Base-by-base conservation (phyloP, 1,140 invertebrate species). In the Conus betulinus region DNA sequence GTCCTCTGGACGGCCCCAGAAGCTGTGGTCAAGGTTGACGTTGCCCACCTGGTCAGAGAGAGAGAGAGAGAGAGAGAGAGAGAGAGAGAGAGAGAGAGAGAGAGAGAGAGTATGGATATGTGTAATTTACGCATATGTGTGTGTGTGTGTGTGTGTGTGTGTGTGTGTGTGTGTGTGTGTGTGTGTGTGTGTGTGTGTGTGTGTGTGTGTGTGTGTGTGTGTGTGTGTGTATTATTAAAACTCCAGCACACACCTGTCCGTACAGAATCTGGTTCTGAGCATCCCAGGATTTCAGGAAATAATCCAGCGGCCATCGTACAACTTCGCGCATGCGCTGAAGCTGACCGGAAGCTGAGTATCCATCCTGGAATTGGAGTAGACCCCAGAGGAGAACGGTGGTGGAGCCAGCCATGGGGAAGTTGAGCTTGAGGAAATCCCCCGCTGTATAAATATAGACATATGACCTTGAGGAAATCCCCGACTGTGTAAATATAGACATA, bases 391-490 rank as follows among this genome's bases (percentile, higher is more conserved):
- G 90, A 0, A 96, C 86, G 0, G 96, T 97, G 3, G 95, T 96
- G 0, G 96, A 95, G 60, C 94, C 96, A 0, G 96, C 96, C 95
- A 96, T 96, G 3, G 96, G 96, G 89, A 97, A 97, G 1, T 96
- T 96, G 88, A 97, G 97, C 92, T 97, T 97, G 0, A 97, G 96
- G 89, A 96, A 96, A 91, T 97, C 96, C 51, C 96, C 96, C 87
- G 81, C 95, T 93, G 93, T 95, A 79, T 15, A 90, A 84, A 84
- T 10, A 67, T 55, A 82, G 52, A 71, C 95, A 96, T 96, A 3
- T 96, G 88, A 97, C 97, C 92, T 97, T 97, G 0, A 97, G 96
- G 89, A 96, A 96, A 91, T 97, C 96, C 51, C 96, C 96, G 87
- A 78, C 95, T 93, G 93, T 96, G 57, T 20, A 90, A 79, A 79